Conservation (phyloP, 2,888 invertebrate species). For the Cosmia pyralina region DNA sequence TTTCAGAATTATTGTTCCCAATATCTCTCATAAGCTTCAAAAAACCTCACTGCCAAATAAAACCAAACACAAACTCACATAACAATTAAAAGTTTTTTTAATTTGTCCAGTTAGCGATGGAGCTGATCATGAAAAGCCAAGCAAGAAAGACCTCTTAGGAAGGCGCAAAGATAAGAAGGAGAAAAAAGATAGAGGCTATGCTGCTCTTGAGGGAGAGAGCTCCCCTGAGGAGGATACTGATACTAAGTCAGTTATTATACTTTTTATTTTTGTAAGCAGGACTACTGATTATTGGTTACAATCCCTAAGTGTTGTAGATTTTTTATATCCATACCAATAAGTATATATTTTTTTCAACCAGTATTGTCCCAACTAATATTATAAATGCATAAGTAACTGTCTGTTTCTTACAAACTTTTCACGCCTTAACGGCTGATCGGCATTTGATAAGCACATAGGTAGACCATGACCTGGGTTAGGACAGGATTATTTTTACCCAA, state of each 20-base stretch:
- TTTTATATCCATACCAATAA: neutral
- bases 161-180: slow-evolving; percentile 96
- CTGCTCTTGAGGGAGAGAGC: slow-evolving; percentile 97
- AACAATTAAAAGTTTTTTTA: slow-evolving; percentile 31
- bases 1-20: neutral
- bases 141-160: slow-evolving; percentile 94
- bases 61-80: neutral
- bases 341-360: too few species aligned
- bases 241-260: slow-evolving; percentile 91
- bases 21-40: neutral
- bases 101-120: slow-evolving; percentile 94
- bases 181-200: slow-evolving; percentile 96
- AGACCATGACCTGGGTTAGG: too few species aligned
- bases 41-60: neutral
- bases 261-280: neutral
- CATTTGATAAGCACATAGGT: too few species aligned
- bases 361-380: too few species aligned
- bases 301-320: neutral
- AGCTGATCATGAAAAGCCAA: slow-evolving; percentile 94
- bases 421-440: too few species aligned
- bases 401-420: too few species aligned
- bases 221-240: slow-evolving; percentile 97
- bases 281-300: neutral
- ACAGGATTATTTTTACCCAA: too few species aligned
- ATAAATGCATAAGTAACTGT: too few species aligned